phyloP scores from a whole-genome alignment of 35 echinoderm and acorn worm genomes.

The Hemicentrotus pulcherrimus region DNA sequence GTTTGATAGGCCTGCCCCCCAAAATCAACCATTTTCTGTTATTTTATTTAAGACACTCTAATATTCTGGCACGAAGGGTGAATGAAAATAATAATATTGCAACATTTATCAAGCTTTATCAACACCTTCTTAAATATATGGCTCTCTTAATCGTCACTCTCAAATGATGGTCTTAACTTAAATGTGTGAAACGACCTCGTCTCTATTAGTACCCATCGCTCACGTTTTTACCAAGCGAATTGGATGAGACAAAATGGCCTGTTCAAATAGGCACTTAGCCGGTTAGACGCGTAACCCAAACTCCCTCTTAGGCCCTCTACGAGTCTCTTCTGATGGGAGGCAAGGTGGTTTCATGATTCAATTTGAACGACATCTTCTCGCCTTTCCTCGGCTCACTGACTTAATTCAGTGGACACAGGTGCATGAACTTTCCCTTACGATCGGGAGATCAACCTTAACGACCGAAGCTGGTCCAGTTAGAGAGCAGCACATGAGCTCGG shows the following conservation, averaged over 20 bases:
- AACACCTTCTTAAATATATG: no score
- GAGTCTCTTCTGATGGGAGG: not conserved
- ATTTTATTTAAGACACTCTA: no score
- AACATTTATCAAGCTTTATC: no score
- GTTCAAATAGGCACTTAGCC: slow-evolving; percentile 46
- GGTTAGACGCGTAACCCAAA: not conserved
- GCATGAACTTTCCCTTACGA: not conserved
- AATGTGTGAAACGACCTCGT: not conserved
- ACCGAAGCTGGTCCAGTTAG: not conserved
- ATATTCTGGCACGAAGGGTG: no score
- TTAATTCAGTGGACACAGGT: slow-evolving; percentile 3
- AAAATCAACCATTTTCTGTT: no score
- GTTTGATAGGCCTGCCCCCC: no score
- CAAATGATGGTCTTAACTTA: not conserved
- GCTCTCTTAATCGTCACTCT: no score
- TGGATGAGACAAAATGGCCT: not conserved
- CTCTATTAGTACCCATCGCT: not conserved
- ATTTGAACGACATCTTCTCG: not conserved
- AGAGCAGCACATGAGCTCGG: not conserved
- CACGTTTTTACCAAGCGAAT: not conserved
- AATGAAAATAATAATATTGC: no score
- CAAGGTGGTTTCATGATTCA: not conserved
- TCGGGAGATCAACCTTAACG: not conserved
- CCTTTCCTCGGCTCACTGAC: not conserved
- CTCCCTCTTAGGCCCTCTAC: not conserved